Conservation (phyloP, 2,113 vertebrate species). For the Cyprinus carpio region DNA sequence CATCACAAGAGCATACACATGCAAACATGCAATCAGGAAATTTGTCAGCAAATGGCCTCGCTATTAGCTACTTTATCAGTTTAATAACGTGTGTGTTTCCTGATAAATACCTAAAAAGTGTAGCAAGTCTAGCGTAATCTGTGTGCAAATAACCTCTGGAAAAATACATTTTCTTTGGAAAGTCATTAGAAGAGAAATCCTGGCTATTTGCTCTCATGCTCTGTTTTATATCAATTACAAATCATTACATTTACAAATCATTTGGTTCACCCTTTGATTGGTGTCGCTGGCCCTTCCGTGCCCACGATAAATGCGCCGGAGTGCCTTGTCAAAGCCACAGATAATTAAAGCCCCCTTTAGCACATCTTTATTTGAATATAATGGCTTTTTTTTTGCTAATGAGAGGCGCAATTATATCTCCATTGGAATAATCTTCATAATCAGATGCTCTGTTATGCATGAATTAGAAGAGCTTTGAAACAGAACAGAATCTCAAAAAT, state of each 20-base stretch:
- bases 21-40: slow-evolving; percentile 8
- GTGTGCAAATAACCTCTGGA: not conserved
- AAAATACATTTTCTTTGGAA: not conserved
- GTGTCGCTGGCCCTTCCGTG: not conserved
- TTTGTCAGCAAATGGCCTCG: not conserved
- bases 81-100: not conserved
- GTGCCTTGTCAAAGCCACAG: slow-evolving; percentile 24
- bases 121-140: not conserved
- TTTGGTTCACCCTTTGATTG: slow-evolving; percentile 17
- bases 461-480: slow-evolving; percentile 28
- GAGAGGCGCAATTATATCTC: slow-evolving; percentile 30
- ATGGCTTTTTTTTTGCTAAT: slow-evolving; percentile 46
- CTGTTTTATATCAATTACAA: slow-evolving; percentile 5
- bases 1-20: slow-evolving; percentile 32
- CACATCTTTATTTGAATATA: slow-evolving; percentile 48
- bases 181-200: not conserved
- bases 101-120: not conserved
- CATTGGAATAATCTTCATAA: slow-evolving; percentile 36
- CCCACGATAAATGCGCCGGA: not conserved
- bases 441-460: slow-evolving; percentile 43
- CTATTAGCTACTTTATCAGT: not conserved
- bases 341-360: slow-evolving; percentile 35
- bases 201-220: not conserved
- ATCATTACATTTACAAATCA: not conserved
- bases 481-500: not conserved